A percentile compares a stretch with the other conserved stretches of the same genome.
Conservation (phyloP, 64 coral and sea anemone species). For the Actinia equina region DNA sequence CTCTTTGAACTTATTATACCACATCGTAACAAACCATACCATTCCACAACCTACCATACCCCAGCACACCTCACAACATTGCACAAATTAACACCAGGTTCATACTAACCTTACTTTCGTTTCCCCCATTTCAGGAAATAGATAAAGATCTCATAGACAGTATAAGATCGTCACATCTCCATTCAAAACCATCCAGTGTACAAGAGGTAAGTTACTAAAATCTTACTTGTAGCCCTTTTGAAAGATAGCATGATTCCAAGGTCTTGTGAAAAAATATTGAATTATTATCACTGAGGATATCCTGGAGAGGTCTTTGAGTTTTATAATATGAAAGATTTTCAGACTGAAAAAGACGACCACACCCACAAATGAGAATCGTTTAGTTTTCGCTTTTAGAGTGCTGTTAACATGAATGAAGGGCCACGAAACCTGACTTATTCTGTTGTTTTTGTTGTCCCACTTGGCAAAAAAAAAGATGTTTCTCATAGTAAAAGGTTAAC, state of each 20-base stretch:
- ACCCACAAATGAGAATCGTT: no score
- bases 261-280: no score
- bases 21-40: not conserved
- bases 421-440: no score
- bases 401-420: no score
- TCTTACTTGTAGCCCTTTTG: no score
- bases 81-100: not conserved
- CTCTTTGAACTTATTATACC: not conserved
- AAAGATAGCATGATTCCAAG: not conserved
- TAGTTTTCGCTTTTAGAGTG: no score
- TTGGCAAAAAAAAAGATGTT: no score
- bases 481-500: no score
- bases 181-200: not conserved
- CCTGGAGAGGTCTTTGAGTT: not conserved
- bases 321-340: no score
- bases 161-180: constrained; percentile 59
- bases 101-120: not conserved
- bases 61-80: not conserved
- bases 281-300: not conserved
- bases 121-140: constrained; percentile 43
- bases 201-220: not conserved
- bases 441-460: no score
- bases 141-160: constrained; percentile 82
- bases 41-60: not conserved
- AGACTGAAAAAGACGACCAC: no score